Evolutionary conservation across 2,113 vertebrate genomes (phyloP).

Genomic region (Tichodroma muraria): DNA sequence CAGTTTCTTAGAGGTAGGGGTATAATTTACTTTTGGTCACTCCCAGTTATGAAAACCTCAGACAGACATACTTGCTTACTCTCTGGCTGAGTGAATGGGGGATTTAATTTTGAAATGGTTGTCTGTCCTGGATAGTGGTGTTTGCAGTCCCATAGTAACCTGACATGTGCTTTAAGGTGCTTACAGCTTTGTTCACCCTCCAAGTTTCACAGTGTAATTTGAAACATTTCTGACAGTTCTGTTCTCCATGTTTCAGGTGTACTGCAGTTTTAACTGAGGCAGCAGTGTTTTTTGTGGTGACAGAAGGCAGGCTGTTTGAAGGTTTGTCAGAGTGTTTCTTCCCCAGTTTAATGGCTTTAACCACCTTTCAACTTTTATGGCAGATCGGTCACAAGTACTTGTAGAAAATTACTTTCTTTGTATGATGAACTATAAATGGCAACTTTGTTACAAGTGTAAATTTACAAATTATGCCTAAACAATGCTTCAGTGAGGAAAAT

Average conservation of each 20-base stretch:
- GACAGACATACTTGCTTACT: neutral
- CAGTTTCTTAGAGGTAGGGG: neutral
- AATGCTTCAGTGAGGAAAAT: neutral
- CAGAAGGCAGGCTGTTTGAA: neutral
- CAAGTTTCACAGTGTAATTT: neutral
- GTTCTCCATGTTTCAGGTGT: neutral
- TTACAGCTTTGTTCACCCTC: neutral
- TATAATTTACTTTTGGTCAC: neutral
- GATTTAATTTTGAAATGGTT: neutral
- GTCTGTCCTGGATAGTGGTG: neutral
- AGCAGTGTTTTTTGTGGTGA: neutral
- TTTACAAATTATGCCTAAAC: neutral
- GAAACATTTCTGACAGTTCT: neutral
- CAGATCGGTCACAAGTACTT: neutral
- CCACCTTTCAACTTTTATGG: constrained; percentile 23
- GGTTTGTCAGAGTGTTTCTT: neutral
- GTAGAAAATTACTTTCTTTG: constrained; percentile 18
- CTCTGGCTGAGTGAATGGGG: neutral
- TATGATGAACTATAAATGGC: neutral
- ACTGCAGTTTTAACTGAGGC: neutral
- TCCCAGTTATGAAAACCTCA: neutral
- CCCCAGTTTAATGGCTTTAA: neutral
- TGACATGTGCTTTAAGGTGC: neutral
- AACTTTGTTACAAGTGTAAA: constrained; percentile 3
- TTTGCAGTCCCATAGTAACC: neutral